These are phyloP conservation scores for Anadara kagoshimensis DNA, from an alignment of 1,140 invertebrate genomes.

Conservation along the genomic window DNA sequence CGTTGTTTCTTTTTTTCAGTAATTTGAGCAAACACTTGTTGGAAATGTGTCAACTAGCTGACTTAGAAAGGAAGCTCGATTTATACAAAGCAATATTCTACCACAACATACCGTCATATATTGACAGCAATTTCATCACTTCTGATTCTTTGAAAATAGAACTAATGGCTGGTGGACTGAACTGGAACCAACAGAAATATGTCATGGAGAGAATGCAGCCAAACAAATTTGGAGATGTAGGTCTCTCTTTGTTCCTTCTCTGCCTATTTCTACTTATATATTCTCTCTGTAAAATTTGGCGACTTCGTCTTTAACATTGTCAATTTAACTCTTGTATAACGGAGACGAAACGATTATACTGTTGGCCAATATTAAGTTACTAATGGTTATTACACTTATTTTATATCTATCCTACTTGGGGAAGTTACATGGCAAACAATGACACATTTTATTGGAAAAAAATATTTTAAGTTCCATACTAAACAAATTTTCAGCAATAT, in stretches of 20 bases:
- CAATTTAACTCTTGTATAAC: no score
- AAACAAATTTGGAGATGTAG: slow-evolving; percentile 64
- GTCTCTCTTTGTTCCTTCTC: not conserved
- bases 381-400: no score
- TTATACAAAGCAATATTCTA: slow-evolving; percentile 71
- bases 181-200: slow-evolving; percentile 70
- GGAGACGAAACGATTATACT: no score
- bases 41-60: slow-evolving; percentile 67
- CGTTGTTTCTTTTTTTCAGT: slow-evolving; percentile 55
- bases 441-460: no score
- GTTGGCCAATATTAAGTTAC: no score
- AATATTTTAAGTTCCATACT: no score
- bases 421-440: no score
- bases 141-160: slow-evolving; percentile 69
- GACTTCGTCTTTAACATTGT: no score
- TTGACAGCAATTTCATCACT: slow-evolving; percentile 67
- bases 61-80: slow-evolving; percentile 70
- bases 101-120: slow-evolving; percentile 58
- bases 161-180: slow-evolving; percentile 72
- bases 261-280: no score
- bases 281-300: no score
- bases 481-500: no score
- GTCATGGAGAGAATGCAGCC: slow-evolving; percentile 69
- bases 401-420: no score
- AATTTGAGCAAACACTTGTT: slow-evolving; percentile 65